Percentiles rank a stretch among this genome's conserved stretches.
Conservation (phyloP, 2,888 invertebrate genomes). For the Cheilosia scutellata region DNA sequence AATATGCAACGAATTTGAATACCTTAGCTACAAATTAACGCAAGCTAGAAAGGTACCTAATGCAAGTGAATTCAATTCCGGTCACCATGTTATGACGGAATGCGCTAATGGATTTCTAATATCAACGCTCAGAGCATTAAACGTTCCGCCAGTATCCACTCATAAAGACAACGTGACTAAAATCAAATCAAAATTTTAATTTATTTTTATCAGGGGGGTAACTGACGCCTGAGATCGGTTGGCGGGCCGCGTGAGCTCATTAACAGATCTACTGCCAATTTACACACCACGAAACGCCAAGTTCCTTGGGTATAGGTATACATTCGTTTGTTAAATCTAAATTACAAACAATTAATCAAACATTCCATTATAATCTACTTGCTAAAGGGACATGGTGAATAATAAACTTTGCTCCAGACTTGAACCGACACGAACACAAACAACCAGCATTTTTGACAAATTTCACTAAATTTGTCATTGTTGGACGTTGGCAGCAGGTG, state of each 20-base stretch:
- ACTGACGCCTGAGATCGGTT: conserved; percentile 31
- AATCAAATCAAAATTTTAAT: conserved; percentile 32
- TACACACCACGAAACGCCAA: conserved; percentile 23
- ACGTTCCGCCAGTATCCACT: conserved; percentile 32
- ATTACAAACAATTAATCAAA: conserved; percentile 65
- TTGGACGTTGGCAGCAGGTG: conserved; percentile 57
- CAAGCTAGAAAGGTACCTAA: neutral
- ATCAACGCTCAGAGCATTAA: conserved; percentile 40
- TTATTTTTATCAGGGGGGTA: conserved; percentile 15
- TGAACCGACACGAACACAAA: conserved; percentile 6
- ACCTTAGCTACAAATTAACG: neutral
- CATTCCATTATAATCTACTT: conserved; percentile 57
- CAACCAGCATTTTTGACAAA: conserved; percentile 51
- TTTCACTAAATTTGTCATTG: conserved; percentile 66
- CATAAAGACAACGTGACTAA: neutral
- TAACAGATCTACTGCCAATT: conserved; percentile 36
- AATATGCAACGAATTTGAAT: neutral
- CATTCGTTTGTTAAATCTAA: conserved; percentile 67
- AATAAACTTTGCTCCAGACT: conserved; percentile 56
- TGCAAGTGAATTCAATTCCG: conserved; percentile 25
- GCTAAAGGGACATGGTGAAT: conserved; percentile 51
- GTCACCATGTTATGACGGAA: conserved; percentile 17
- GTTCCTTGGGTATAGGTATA: conserved; percentile 22
- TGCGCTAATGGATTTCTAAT: conserved; percentile 61
- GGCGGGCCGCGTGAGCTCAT: conserved; percentile 28